Base-by-base conservation (phyloP, 2,113 vertebrate species). In the Osmerus eperlanus region DNA sequence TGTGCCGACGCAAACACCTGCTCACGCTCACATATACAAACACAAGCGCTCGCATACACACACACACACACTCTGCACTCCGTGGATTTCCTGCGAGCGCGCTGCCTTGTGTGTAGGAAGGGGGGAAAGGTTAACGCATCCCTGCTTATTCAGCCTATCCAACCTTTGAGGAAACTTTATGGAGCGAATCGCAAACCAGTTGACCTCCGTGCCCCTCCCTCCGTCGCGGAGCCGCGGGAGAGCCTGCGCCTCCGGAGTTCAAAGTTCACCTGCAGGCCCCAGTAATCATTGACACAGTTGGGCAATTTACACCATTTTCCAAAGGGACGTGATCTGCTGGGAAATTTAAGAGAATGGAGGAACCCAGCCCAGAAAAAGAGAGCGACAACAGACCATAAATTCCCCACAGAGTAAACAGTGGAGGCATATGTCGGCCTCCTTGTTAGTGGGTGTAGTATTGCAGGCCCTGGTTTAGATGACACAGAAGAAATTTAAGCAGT, bases 361-460 rank as follows among this genome's bases (percentile, higher is more conserved):
- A 80, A 59, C 63, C 62, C 52, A 81, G 76, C 53, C 85, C 68
- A 84, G 61, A 29, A 51, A 54, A 28, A 62, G 29, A 16, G 36
- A 41, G 29, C 41, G 7, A n/a, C 81, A 80, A 69, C 72, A 13
- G 66, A 78, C 78, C 75, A 72, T 90, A 86, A 84, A 87, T 85
- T 84, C 76, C 73, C 79, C 66, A 70, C 77, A 88, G 85, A 88
- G 84, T 86, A 86, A 90, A 89, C 83, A 84, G 80, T 78, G 60
- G 67, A 74, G 79, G 72, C 70, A 80, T 81, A 81, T 85, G 85
- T 82, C 81, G 74, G 72, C 79, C 28, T 80, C 80, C 88, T 85
- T 85, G 85, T 88, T 86, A 85, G 86, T 81, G 83, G 82, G 81
- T 87, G 67, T 89, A 79, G 78, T 73, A 76, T 90, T 90, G 84